Evolutionary conservation across 2,888 invertebrate species (phyloP).

Genomic region (Lycocerus yunnanus): DNA sequence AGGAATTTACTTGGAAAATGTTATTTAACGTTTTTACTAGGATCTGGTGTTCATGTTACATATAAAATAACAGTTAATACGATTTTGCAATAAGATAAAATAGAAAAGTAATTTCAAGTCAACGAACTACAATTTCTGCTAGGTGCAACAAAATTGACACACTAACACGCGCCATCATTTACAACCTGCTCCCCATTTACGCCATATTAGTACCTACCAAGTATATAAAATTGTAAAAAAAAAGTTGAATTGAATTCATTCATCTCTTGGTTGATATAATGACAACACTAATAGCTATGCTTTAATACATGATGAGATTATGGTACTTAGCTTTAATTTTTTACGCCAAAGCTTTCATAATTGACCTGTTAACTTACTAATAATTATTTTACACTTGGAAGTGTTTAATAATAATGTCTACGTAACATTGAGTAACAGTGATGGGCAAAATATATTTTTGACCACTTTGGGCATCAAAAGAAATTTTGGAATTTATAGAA

Average conservation of each 20-base stretch:
- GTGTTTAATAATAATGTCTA: background rate
- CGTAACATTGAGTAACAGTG: background rate
- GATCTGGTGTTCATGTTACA: background rate
- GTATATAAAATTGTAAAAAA: background rate
- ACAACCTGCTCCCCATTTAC: background rate
- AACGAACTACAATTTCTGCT: constrained; percentile 18
- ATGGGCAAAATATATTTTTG: too few relatives aligned
- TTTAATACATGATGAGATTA: background rate
- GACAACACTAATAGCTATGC: background rate
- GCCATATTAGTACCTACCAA: background rate
- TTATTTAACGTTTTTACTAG: background rate
- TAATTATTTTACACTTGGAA: background rate
- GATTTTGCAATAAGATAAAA: background rate
- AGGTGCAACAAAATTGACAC: constrained; percentile 8
- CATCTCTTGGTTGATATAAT: background rate
- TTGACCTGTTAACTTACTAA: background rate
- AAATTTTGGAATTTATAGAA: too few relatives aligned
- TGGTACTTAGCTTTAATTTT: background rate
- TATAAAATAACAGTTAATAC: background rate
- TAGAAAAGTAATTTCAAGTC: constrained; percentile 7
- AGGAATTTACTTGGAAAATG: background rate
- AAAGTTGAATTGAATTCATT: background rate
- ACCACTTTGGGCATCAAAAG: too few relatives aligned
- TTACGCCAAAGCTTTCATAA: background rate
- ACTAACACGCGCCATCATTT: background rate